Conservation (phyloP, 53 echinoderm and acorn worm species). For the Henricia sp. region DNA sequence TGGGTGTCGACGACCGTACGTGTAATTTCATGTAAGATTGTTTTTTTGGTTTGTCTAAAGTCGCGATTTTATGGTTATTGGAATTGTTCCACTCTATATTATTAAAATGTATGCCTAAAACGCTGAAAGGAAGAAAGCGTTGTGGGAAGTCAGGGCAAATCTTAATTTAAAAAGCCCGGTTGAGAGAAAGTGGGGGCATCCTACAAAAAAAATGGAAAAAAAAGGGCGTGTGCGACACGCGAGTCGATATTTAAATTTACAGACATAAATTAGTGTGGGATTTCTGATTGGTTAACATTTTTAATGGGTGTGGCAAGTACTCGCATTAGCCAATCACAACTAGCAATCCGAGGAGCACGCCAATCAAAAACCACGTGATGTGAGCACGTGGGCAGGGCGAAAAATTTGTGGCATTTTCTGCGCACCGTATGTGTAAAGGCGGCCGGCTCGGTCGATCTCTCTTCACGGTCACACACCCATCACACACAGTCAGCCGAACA, state of each 20-base stretch:
- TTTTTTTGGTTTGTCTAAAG: neutral
- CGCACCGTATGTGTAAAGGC: conserved; percentile 13
- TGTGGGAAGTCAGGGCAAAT: no score
- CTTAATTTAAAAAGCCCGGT: no score
- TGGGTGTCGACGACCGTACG: neutral
- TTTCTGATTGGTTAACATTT: conserved; percentile 35
- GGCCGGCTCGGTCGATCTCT: conserved; percentile 39
- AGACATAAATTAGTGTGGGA: neutral
- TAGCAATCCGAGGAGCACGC: neutral
- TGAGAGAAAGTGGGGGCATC: no score
- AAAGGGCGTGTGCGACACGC: no score
- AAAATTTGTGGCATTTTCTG: conserved; percentile 79
- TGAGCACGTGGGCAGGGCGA: conserved; percentile 77
- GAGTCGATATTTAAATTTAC: conserved; percentile 32
- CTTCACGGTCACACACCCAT: conserved; percentile 41
- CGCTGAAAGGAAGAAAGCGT: no score
- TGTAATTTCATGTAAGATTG: neutral
- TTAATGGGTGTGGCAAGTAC: neutral
- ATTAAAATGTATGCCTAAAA: no score
- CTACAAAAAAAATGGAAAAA: no score
- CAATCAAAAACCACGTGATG: conserved; percentile 72
- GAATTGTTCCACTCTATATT: no score
- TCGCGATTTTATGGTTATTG: neutral
- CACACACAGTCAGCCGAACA: conserved; percentile 59
- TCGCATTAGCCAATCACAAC: conserved; percentile 10